Base-by-base conservation (phyloP, 2,113 vertebrate species). In the Pelvicachromis taeniatus region DNA sequence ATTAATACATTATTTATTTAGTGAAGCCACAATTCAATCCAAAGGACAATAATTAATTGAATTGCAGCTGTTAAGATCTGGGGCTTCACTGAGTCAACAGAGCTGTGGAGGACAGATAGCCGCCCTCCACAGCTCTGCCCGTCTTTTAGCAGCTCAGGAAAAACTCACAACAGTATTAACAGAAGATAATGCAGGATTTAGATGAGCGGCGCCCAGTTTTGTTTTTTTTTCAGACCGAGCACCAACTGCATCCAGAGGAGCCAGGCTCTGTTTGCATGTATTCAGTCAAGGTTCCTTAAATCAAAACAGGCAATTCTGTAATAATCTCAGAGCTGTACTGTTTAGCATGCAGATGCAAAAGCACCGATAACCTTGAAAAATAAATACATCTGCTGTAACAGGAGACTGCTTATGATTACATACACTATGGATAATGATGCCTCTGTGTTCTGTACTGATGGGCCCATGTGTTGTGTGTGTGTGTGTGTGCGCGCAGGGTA, bases 1-100 rank as follows among this genome's bases (percentile, higher is more conserved):
- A 92, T 86, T 81, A 92, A 93, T 85, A 58, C 70, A 88, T 88
- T 61, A 16, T 33, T 33, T 91, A 85, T 88, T 80, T 50, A 35
- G 42, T 31, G 63, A 63, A 58, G 55, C 78, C 48, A 33, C 80
- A 73, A 85, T 85, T 85, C 84, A 77, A 84, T 83, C 82, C 19
- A 19, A 89, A 83, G 73, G 19, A 87, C 65, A 70, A 8, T 81
- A 52, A 93, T 91, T 86, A 88, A 91, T 78, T 82, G 86, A 86
- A 85, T 77, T 85, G 83, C 77, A 86, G 81, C 87, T 87, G 84
- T 86, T 85, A 85, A 82, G 85, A 86, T 80, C 61, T 14, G 33
- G 59, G 48, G 80, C 82, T 61, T 55, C 59, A 80, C 58, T 56
- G 85, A 85, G 85, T 90, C 85, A 63, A 84, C 54, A 79, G 54